Base-by-base conservation (phyloP, 2,113 vertebrate genomes). In the Dipodomys ordii region DNA sequence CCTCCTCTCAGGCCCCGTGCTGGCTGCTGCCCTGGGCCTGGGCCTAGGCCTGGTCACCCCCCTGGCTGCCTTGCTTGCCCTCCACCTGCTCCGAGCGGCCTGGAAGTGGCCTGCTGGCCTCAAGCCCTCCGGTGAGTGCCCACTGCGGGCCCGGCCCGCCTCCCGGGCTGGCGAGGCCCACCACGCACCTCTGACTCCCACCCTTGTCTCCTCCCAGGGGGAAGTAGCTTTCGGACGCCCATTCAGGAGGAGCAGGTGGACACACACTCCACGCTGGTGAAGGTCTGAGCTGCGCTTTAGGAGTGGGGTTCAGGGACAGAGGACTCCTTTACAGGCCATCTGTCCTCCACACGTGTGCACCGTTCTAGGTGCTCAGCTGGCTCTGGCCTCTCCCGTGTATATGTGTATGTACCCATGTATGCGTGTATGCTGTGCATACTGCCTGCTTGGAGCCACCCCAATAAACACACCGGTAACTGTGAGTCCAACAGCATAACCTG, bases 181-280 rank as follows among this genome's bases (percentile, higher is more conserved):
- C 10, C 32, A 15, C 6, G 7, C 46, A 49, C 64, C 60, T 4
- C 25, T 20, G 46, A 62, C 25, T 28, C 39, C 23, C 7, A 5
- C n/a, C 25, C 11, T 2, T 25, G 22, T 22, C 27, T 57, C 92
- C 44, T 87, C 91, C 91, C 96, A 98, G 98, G 83, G 22, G 83
- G 4, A 49, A 13, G 30, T 4, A 96, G 92, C 93, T 97, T 93
- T 27, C 95, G 98, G 30, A 11, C 96, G 11, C 98, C 98, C 28
- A 74, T 98, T 90, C 98, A 98, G 74, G 98, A 98, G 79, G 97
- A 98, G n/a, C 98, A 98, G 0, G 18, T 89, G 0, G 97, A 98
- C 0, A 95, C 71, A 15, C 92, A 98, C 9, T 98, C 95, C 44
- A 96, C 96, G 69, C 95, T 98, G 79, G 96, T 92, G 93, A 98